Evolutionary conservation across 2,888 invertebrate genomes (phyloP), one percentile per base, ranked within the genome.

Genomic region (Papilio gigon): DNA sequence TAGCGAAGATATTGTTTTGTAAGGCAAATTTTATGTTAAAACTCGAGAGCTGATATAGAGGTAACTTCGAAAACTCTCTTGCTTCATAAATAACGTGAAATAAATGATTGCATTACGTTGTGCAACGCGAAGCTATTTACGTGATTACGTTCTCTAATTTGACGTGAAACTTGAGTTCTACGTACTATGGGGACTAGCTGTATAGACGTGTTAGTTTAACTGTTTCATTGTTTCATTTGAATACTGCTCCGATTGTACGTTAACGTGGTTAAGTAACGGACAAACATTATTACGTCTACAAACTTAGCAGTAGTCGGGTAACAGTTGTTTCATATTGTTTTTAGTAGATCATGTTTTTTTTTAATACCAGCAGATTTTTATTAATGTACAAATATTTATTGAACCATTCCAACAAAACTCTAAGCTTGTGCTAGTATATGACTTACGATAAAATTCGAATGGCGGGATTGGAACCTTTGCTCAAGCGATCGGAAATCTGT

Each of bases 101-200:
- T 53, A 53, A n/a, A 20, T 59, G 20, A 59, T 22, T 59, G 35
- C 37, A 59, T 37, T 59, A 59, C n/a, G n/a, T n/a, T n/a, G n/a
- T 59, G 59, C 59, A 59, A 59, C 22, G 22, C 20, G 20, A 35
- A 59, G 35, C 59, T 59, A 59, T 59, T 59, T 59, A 35, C 59
- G 59, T 59, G 35, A 37, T 59, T 35, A 59, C 37, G 35, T 17
- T 30, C 35, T 1, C 5, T 35, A 59, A 59, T 59, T 59, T 59
- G 59, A 20, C 35, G 35, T 22, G 59, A 22, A 59, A 35, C 59
- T 59, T 59, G 59, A 59, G 35, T 59, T 35, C 35, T 37, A 35
- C n/a, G 14, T 20, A 35, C 59, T 30, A 20, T 37, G 33, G 59
- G 59, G 59, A 35, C 11, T 59, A 20, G 22, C 59, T 14, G 35